These are phyloP conservation scores for Pachyramphus minor DNA, from an alignment of 2,113 vertebrate species.

Conservation along the genomic window DNA sequence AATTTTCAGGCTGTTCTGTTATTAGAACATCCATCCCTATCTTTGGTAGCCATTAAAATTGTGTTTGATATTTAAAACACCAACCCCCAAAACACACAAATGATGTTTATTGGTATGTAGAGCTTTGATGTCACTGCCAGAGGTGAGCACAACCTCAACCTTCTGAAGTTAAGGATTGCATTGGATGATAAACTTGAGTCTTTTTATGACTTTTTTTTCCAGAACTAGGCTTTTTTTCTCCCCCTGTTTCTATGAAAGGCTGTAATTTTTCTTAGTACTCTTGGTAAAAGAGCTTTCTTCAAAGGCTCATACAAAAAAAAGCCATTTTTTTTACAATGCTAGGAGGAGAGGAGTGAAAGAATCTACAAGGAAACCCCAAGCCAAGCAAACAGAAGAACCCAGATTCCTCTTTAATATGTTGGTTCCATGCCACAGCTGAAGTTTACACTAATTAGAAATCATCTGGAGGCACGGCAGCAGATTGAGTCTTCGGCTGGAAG, in stretches of 20 bases:
- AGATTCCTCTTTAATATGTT: conserved; percentile 14
- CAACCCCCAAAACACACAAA: fast-evolving
- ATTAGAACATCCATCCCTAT: not conserved
- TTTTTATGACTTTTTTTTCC: not conserved
- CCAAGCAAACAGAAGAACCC: not conserved
- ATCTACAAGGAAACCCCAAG: not conserved
- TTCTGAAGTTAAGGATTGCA: not conserved
- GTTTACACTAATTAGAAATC: conserved; percentile 73
- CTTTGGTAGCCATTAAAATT: not conserved
- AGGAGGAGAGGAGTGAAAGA: not conserved
- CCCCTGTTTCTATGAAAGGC: not conserved
- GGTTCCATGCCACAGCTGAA: conserved; percentile 55
- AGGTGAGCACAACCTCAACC: fast-evolving
- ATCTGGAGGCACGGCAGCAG: conserved; percentile 69
- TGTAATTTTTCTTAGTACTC: not conserved
- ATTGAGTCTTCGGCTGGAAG: conserved; percentile 71
- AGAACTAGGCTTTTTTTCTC: not conserved
- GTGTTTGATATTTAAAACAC: not conserved
- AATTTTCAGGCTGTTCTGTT: not conserved
- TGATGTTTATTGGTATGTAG: not conserved
- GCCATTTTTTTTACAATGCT: conserved; percentile 32
- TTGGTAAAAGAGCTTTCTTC: not conserved
- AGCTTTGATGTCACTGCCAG: not conserved
- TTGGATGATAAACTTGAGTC: not conserved
- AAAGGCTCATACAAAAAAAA: not conserved